A percentile compares a stretch with the other conserved stretches of the same genome.
Evolutionary conservation across 2,888 invertebrate genomes (phyloP).

Genomic region (Watsonalla binaria): DNA sequence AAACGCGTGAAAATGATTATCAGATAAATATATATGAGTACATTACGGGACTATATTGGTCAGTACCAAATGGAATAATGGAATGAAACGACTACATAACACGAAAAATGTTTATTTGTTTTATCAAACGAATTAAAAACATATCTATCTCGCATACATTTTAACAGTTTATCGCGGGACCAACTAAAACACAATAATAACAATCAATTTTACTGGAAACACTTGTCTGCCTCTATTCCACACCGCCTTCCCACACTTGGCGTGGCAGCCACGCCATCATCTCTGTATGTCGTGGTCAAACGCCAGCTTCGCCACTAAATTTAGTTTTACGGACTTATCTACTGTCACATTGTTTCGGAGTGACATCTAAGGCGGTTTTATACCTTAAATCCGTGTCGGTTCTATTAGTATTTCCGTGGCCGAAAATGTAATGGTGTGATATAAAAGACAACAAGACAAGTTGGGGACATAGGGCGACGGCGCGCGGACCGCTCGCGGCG

Average conservation of each 20-base stretch:
- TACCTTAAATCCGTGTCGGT: no score
- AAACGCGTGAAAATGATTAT: not conserved
- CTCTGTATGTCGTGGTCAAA: no score
- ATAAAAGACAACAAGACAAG: slow-evolving; percentile 3
- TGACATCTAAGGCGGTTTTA: no score
- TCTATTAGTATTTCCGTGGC: no score
- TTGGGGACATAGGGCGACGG: slow-evolving; percentile 15
- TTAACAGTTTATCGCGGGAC: not conserved
- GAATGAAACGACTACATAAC: not conserved
- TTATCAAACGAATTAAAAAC: not conserved
- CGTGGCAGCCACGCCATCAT: no score
- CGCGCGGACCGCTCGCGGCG: slow-evolving; percentile 57
- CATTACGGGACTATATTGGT: not conserved
- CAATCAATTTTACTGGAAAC: not conserved
- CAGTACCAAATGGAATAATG: not conserved
- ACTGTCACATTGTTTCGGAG: no score
- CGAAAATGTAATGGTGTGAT: no score
- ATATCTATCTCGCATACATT: not conserved
- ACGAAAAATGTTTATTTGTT: not conserved
- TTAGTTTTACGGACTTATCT: no score
- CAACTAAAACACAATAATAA: not conserved
- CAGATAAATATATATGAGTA: no score
- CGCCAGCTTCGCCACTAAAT: no score
- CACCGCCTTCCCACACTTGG: not conserved
- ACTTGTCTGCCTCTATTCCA: not conserved